A percentile compares a stretch with the other conserved stretches of the same genome.
phyloP scores from a whole-genome alignment of 2,888 invertebrate genomes.

The Habrosyne pyritoides region DNA sequence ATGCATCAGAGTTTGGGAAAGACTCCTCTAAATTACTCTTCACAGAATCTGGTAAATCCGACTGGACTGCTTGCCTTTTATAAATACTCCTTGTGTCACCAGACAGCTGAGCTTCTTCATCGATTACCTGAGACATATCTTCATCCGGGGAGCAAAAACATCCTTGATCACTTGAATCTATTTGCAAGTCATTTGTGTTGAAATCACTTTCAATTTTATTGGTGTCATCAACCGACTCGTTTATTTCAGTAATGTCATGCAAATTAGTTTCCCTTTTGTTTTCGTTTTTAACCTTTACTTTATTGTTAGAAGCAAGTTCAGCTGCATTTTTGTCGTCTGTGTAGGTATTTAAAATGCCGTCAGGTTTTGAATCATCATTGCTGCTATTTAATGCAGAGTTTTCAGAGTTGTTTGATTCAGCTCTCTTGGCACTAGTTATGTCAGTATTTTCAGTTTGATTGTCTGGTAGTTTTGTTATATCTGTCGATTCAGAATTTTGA shows the following conservation, averaged over 20 bases:
- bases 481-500: slow-evolving; percentile 41
- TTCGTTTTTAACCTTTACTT: slow-evolving; percentile 50
- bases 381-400: slow-evolving; percentile 37
- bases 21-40: slow-evolving; percentile 70
- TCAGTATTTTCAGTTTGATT: slow-evolving; percentile 42
- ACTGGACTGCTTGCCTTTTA: slow-evolving; percentile 54
- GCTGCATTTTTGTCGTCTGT: slow-evolving; percentile 36
- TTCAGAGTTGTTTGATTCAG: slow-evolving; percentile 38
- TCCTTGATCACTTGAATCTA: slow-evolving; percentile 42
- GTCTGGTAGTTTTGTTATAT: slow-evolving; percentile 45
- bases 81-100: slow-evolving; percentile 39
- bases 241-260: slow-evolving; percentile 37
- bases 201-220: slow-evolving; percentile 38
- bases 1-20: slow-evolving; percentile 60
- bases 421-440: slow-evolving; percentile 40
- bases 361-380: slow-evolving; percentile 31
- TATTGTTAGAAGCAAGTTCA: slow-evolving; percentile 33
- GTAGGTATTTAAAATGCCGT: slow-evolving; percentile 11
- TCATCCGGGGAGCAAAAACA: slow-evolving; percentile 49
- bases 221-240: slow-evolving; percentile 36
- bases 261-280: slow-evolving; percentile 65
- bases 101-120: slow-evolving; percentile 43
- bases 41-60: slow-evolving; percentile 52
- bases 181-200: slow-evolving; percentile 36
- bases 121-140: slow-evolving; percentile 47